Evolutionary conservation across 2,888 invertebrate genomes (phyloP).

Genomic region (Nomada ruficornis): DNA sequence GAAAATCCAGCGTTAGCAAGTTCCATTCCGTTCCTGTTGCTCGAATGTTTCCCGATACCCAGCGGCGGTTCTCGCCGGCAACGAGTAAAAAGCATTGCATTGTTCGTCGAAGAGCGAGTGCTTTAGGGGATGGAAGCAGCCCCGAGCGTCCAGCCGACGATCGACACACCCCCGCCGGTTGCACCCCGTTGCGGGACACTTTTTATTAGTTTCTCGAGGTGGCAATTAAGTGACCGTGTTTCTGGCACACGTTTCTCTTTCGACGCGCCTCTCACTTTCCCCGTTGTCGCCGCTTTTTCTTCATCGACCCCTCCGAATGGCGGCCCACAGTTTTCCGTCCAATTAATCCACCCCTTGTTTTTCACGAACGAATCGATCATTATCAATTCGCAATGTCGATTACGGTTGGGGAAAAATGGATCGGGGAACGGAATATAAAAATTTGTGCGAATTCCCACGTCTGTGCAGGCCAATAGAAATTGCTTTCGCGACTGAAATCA

Average conservation of each 20-base stretch:
- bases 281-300: constrained; percentile 17
- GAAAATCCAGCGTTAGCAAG: constrained; percentile 49
- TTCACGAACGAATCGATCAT: constrained; percentile 44
- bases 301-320: background rate
- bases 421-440: background rate
- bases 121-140: constrained; percentile 6
- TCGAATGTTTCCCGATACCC: constrained; percentile 60
- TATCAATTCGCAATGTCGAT: constrained; percentile 42
- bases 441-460: background rate
- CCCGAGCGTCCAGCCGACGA: constrained; percentile 12
- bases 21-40: constrained; percentile 44
- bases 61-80: constrained; percentile 32
- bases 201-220: constrained; percentile 79
- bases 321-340: constrained; percentile 23
- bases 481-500: too few species aligned
- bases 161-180: constrained; percentile 37
- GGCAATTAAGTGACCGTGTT: constrained; percentile 75
- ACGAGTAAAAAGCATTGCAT: constrained; percentile 64
- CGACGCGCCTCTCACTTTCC: constrained; percentile 31
- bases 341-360: constrained; percentile 49
- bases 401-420: background rate
- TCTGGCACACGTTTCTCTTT: constrained; percentile 61
- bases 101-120: constrained; percentile 52
- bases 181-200: constrained; percentile 62
- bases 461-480: too few species aligned